Evolutionary conservation across 92 coral and sea anemone genomes (phyloP).

Genomic region (Montipora capitata): DNA sequence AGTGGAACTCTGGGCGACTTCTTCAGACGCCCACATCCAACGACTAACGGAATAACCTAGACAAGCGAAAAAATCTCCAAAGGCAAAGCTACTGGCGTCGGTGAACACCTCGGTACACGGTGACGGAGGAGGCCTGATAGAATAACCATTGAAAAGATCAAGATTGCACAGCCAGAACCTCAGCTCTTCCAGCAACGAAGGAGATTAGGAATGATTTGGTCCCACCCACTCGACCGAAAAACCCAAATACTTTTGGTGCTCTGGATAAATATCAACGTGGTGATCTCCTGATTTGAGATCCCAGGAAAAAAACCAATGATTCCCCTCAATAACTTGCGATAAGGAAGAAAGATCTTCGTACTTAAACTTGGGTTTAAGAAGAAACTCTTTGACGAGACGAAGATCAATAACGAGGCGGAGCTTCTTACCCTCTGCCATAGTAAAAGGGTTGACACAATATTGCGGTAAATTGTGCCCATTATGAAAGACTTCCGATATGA

Average conservation of each 20-base stretch:
- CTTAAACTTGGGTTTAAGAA: constrained; percentile 51
- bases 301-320: constrained; percentile 78
- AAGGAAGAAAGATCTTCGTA: constrained; percentile 70
- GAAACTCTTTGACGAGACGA: constrained; percentile 35
- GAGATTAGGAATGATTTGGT: constrained; percentile 27
- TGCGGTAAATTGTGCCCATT: constrained; percentile 46
- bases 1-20: constrained; percentile 55
- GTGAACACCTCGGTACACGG: constrained; percentile 40
- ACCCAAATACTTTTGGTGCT: constrained; percentile 69
- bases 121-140: constrained; percentile 20
- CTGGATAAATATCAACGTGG: constrained; percentile 70
- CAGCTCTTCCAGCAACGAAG: constrained; percentile 52
- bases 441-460: constrained; percentile 64
- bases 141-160: constrained; percentile 61
- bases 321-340: constrained; percentile 69
- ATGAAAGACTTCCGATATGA: constrained; percentile 42
- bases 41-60: constrained; percentile 36
- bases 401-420: constrained; percentile 65
- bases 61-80: constrained; percentile 57
- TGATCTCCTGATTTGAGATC: constrained; percentile 82
- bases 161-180: constrained; percentile 58
- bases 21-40: constrained; percentile 51
- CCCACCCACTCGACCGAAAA: constrained; percentile 69
- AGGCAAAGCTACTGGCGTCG: constrained; percentile 74
- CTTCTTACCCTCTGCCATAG: constrained; percentile 77